phyloP scores from a whole-genome alignment of 2,113 vertebrate genomes.

The Ageneiosus marmoratus region DNA sequence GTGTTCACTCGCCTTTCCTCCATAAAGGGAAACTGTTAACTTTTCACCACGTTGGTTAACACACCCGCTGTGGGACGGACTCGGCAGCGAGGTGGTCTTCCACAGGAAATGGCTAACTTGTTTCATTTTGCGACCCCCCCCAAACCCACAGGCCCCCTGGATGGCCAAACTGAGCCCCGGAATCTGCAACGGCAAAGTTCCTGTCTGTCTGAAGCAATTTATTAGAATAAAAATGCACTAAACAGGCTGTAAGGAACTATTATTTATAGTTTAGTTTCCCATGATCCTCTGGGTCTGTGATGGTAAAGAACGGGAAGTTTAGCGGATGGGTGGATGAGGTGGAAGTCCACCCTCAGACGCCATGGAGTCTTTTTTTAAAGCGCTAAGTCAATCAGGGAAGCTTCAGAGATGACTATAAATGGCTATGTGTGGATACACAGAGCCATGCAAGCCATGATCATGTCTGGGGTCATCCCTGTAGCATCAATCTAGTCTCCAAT shows the following conservation, averaged over 20 bases:
- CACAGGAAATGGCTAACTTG: constrained; percentile 69
- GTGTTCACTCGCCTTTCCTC: constrained; percentile 33
- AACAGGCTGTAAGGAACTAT: constrained; percentile 62
- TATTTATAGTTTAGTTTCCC: constrained; percentile 63
- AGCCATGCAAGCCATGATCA: not conserved
- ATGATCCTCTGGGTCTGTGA: constrained; percentile 62
- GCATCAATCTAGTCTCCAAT: not conserved
- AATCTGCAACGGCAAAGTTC: constrained; percentile 55
- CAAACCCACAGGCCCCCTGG: constrained; percentile 41
- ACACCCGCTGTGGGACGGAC: constrained; percentile 8
- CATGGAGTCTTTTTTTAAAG: not conserved
- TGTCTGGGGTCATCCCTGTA: not conserved
- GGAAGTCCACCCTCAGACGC: constrained; percentile 59
- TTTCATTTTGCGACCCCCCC: constrained; percentile 51
- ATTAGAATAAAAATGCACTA: constrained; percentile 51
- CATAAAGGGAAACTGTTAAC: constrained; percentile 46
- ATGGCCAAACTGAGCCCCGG: constrained; percentile 60
- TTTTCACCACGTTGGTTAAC: constrained; percentile 56
- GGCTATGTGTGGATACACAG: not conserved
- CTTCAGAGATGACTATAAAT: not conserved
- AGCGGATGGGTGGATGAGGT: constrained; percentile 61
- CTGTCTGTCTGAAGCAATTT: not conserved
- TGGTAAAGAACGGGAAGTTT: constrained; percentile 79
- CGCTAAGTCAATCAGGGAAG: not conserved
- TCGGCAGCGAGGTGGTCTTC: constrained; percentile 33